Conservation (phyloP, 2,888 invertebrate genomes). For the Oscheius sp. region DNA sequence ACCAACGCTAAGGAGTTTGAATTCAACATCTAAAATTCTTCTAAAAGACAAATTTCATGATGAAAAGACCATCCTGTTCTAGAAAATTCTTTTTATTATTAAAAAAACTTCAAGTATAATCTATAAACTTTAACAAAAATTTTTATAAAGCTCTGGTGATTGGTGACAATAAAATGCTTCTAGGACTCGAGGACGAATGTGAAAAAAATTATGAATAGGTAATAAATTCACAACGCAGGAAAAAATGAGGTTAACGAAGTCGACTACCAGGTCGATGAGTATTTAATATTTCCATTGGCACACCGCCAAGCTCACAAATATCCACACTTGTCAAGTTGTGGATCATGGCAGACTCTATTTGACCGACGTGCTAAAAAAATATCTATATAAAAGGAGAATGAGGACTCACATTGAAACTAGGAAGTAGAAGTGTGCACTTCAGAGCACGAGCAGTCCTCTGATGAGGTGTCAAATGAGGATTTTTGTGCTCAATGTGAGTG, state of each 20-base stretch:
- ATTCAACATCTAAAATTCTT: too few relatives aligned
- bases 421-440: constrained; percentile 51
- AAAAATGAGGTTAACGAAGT: neutral
- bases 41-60: too few relatives aligned
- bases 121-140: too few relatives aligned
- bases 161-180: too few relatives aligned
- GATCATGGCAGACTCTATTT: constrained; percentile 51
- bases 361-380: constrained; percentile 53
- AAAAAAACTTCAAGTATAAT: too few relatives aligned
- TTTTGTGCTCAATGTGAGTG: constrained; percentile 45
- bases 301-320: constrained; percentile 49
- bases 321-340: constrained; percentile 49
- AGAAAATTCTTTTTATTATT: too few relatives aligned
- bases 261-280: constrained; percentile 32
- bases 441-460: constrained; percentile 47
- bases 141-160: too few relatives aligned
- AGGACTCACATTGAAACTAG: constrained; percentile 53
- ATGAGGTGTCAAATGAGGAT: constrained; percentile 40
- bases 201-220: too few relatives aligned
- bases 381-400: neutral
- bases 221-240: neutral
- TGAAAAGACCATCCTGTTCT: too few relatives aligned
- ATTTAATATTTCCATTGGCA: constrained; percentile 52
- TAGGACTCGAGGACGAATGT: too few relatives aligned
- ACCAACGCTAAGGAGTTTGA: too few relatives aligned